Base-by-base conservation (phyloP, 2,113 vertebrate genomes). In the Microcebus tavaratra region DNA sequence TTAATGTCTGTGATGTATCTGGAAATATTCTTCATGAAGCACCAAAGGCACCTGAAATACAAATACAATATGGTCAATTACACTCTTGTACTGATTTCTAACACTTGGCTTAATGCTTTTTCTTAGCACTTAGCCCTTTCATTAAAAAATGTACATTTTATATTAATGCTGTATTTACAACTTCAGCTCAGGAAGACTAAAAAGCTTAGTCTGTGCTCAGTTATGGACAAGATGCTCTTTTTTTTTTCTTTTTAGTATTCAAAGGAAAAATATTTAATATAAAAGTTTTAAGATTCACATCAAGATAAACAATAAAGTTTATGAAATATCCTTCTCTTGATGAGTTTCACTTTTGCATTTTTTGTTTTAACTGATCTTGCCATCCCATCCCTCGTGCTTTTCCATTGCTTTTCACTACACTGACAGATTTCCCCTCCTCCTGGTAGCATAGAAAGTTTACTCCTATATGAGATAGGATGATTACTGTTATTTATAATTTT, bases 1-100 rank as follows among this genome's bases (percentile, higher is more conserved):
- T 98, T 98, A 91, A 99, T 98, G 95, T 99, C 99, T 65, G 98
- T 97, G 89, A 98, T 95, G 14, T 99, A 99, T 90, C 97, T 98
- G 95, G 99, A 98, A 97, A 99, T 97, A 90, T 99, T 98, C 97
- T 98, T 98, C 90, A 98, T 97, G 81, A 99, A 96, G 97, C 96
- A 98, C 45, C 97, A 97, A 97, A 99, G 97, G 85, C 98, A 99
- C 94, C 99, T 99, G 98, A 97, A 98, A 98, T 18, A 91, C 50
- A 98, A 50, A 96, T 23, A 93, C 1, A 68, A 48, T 17, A 79
- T 1, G 82, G n/a, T 95, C 53, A 88, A 72, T 96, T 45, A 95
- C 17, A 89, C 17, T 25, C 39, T 15, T 39, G 5, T n/a, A 57
- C 27, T 65, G 63, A 72, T 78, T 82, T 3, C 81, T 53, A 67